Conservation (phyloP, 1,140 invertebrate species). For the Pectinophora gossypiella region DNA sequence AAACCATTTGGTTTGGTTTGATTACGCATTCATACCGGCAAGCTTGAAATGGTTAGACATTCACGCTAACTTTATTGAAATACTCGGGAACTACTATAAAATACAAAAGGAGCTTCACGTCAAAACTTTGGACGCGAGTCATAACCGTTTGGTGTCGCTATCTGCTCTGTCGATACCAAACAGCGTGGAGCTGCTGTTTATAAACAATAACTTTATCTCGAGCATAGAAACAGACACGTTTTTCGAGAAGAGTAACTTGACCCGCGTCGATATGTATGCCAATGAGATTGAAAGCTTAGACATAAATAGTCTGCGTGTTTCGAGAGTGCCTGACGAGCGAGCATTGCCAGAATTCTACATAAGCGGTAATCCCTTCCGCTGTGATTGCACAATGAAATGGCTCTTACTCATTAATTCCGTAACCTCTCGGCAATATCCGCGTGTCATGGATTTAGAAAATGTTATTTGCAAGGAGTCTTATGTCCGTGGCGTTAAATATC, state of each 20-base stretch:
- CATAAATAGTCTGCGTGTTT: constrained; percentile 84
- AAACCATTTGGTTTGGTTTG: constrained; percentile 88
- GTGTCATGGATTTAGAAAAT: constrained; percentile 87
- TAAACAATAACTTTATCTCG: constrained; percentile 89
- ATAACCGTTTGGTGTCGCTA: constrained; percentile 85
- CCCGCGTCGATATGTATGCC: constrained; percentile 88
- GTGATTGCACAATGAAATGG: constrained; percentile 93
- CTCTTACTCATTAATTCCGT: constrained; percentile 86
- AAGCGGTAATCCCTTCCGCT: constrained; percentile 91
- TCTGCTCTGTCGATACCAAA: constrained; percentile 84
- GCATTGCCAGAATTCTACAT: constrained; percentile 89
- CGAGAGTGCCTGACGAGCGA: constrained; percentile 77
- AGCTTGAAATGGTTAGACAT: constrained; percentile 89
- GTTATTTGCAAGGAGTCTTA: constrained; percentile 89
- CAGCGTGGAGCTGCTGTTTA: constrained; percentile 86
- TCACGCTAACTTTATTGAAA: constrained; percentile 86
- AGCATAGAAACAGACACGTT: constrained; percentile 87
- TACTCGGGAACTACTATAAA: constrained; percentile 84
- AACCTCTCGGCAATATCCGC: constrained; percentile 83
- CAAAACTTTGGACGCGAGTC: constrained; percentile 87
- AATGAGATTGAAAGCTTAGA: constrained; percentile 88
- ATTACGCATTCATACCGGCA: constrained; percentile 86
- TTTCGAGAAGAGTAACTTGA: constrained; percentile 85
- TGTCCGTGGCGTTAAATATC: constrained; percentile 81
- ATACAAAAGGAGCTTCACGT: constrained; percentile 77